Evolutionary conservation across 2,113 vertebrate species (phyloP).

Genomic region (Psilopogon haemacephalus): DNA sequence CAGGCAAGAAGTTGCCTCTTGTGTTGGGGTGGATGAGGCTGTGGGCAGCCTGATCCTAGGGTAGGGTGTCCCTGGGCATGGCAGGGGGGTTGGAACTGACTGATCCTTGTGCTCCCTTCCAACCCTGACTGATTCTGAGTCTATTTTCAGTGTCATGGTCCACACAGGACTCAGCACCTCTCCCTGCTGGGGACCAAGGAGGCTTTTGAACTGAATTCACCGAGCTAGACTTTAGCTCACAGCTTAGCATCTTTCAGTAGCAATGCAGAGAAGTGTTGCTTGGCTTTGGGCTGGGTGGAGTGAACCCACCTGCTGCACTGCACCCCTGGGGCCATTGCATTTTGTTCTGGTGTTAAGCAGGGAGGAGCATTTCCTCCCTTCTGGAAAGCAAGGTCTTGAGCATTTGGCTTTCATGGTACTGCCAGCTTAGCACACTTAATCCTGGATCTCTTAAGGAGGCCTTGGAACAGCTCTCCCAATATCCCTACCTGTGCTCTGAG

Average conservation of each 20-base stretch:
- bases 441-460: background rate
- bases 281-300: background rate
- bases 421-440: background rate
- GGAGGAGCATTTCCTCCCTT: background rate
- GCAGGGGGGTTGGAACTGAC: too few relatives aligned
- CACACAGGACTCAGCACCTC: background rate
- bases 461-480: background rate
- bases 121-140: too few relatives aligned
- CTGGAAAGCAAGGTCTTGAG: background rate
- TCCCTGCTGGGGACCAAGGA: background rate
- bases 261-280: background rate
- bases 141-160: background rate
- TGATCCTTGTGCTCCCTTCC: too few relatives aligned
- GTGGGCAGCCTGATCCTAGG: too few relatives aligned
- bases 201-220: background rate
- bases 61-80: too few relatives aligned
- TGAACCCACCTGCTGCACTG: background rate
- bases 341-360: background rate
- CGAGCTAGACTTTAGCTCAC: background rate
- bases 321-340: background rate
- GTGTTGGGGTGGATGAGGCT: too few relatives aligned
- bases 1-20: too few relatives aligned
- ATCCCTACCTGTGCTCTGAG: background rate
- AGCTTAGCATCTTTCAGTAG: background rate
- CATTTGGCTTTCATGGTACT: background rate